A percentile compares a stretch with the other conserved stretches of the same genome.
These are phyloP conservation scores for Hemitrygon akajei DNA, from an alignment of 2,797 vertebrate genomes.

Conservation along the genomic window DNA sequence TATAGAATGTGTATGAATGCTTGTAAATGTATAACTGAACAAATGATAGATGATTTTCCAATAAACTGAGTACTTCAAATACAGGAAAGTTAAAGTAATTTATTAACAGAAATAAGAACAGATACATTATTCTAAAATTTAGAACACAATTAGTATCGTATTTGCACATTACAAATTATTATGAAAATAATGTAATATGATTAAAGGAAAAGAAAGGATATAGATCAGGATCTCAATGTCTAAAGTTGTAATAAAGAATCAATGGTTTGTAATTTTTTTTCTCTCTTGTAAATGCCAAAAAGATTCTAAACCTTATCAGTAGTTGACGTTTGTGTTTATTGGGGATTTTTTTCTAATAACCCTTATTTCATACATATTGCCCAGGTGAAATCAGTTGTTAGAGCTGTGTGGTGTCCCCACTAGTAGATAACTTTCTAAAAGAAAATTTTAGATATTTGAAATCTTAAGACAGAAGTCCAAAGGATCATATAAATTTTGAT, in stretches of 20 bases:
- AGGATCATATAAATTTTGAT: neutral
- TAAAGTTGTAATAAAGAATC: neutral
- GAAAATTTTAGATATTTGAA: too few species aligned
- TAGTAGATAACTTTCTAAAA: too few species aligned
- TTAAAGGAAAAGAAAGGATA: neutral
- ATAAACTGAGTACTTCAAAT: neutral
- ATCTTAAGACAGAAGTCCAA: neutral
- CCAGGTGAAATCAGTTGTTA: neutral
- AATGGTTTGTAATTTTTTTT: neutral
- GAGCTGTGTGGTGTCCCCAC: neutral
- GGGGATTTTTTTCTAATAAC: neutral
- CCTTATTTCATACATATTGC: neutral
- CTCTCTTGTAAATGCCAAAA: neutral
- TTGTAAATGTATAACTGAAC: neutral
- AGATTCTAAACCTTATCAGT: neutral
- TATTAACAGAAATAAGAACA: constrained; percentile 24
- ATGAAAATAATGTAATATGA: neutral
- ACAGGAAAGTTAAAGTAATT: neutral
- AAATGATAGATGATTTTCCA: neutral
- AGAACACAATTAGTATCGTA: neutral
- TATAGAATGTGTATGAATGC: neutral
- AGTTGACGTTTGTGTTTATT: neutral
- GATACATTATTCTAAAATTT: neutral
- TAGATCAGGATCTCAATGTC: neutral
- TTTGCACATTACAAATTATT: neutral